Evolutionary conservation across 2,888 invertebrate species (phyloP).

Genomic region (Eucera pruinosa): DNA sequence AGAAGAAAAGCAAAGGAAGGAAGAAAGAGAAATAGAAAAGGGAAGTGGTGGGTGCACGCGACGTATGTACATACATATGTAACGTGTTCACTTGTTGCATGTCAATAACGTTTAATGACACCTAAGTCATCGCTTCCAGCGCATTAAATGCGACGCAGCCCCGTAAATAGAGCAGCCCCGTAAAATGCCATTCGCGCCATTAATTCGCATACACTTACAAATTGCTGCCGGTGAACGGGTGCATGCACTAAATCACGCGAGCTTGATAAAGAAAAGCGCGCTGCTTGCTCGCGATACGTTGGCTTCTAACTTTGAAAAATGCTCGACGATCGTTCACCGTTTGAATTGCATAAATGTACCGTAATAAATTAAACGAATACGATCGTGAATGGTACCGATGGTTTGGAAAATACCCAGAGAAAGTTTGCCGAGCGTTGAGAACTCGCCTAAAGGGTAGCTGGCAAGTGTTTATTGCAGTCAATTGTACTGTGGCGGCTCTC

Average conservation of each 20-base stretch:
- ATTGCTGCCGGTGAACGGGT: constrained; percentile 22
- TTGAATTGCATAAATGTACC: background rate
- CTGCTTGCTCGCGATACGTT: background rate
- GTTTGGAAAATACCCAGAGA: no score
- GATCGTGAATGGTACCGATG: no score
- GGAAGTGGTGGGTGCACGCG: background rate
- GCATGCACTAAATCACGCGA: constrained; percentile 44
- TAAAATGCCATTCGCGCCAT: constrained; percentile 47
- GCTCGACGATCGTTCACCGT: background rate
- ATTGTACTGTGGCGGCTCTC: no score
- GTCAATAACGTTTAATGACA: constrained; percentile 48
- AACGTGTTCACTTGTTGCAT: constrained; percentile 52
- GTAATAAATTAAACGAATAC: no score
- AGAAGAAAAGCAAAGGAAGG: no score
- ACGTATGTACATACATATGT: no score
- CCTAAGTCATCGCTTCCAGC: constrained; percentile 42
- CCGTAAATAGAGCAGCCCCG: constrained; percentile 40
- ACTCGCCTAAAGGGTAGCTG: no score
- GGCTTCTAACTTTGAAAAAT: background rate
- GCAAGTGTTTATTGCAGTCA: no score
- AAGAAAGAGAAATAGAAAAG: background rate
- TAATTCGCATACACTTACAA: constrained; percentile 38
- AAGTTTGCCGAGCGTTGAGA: no score
- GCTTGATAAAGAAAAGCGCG: constrained; percentile 35
- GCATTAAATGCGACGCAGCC: constrained; percentile 36